A percentile compares a stretch with the other conserved stretches of the same genome.
These are phyloP conservation scores for Schizotus pectinicornis DNA, from an alignment of 2,888 invertebrate species.

Conservation along the genomic window DNA sequence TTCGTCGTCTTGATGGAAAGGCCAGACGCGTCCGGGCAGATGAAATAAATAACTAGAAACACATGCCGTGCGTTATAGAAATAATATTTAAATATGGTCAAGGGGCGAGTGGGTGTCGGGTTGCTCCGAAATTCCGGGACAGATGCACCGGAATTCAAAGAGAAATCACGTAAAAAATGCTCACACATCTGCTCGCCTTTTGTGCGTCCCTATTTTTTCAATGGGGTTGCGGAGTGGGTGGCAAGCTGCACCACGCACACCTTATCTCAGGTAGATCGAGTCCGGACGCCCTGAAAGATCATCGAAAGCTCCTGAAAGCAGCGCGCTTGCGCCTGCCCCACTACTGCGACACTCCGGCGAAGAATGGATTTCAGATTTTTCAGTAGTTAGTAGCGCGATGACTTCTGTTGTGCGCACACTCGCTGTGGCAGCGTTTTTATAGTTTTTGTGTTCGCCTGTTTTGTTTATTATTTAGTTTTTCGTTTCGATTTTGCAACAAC, in stretches of 20 bases:
- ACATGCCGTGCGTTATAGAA: too few species aligned
- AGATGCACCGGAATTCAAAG: slow-evolving; percentile 13
- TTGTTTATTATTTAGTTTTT: slow-evolving; percentile 24
- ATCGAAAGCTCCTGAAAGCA: slow-evolving; percentile 14
- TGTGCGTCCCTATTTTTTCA: slow-evolving; percentile 19
- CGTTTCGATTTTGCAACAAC: slow-evolving; percentile 21
- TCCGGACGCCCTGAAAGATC: slow-evolving; percentile 2
- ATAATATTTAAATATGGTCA: too few species aligned
- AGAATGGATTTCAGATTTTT: slow-evolving; percentile 37
- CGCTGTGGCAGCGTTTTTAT: slow-evolving; percentile 22
- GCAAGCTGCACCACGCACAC: slow-evolving; percentile 45
- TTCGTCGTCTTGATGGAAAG: too few species aligned
- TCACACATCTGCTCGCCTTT: slow-evolving; percentile 36
- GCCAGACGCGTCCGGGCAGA: too few species aligned
- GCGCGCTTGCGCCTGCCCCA: slow-evolving; percentile 18
- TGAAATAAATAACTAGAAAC: too few species aligned
- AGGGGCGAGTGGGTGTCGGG: too few species aligned
- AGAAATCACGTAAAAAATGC: slow-evolving; percentile 27
- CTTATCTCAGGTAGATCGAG: slow-evolving; percentile 38
- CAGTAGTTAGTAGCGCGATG: slow-evolving; percentile 38
- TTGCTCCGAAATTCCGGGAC: slow-evolving; percentile 1
- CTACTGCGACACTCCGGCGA: slow-evolving; percentile 15
- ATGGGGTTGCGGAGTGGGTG: slow-evolving; percentile 43
- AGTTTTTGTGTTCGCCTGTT: slow-evolving; percentile 22
- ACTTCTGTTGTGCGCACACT: slow-evolving; percentile 33